Evolutionary conservation across 2,888 invertebrate species (phyloP).

Genomic region (Argynnis bischoffii): DNA sequence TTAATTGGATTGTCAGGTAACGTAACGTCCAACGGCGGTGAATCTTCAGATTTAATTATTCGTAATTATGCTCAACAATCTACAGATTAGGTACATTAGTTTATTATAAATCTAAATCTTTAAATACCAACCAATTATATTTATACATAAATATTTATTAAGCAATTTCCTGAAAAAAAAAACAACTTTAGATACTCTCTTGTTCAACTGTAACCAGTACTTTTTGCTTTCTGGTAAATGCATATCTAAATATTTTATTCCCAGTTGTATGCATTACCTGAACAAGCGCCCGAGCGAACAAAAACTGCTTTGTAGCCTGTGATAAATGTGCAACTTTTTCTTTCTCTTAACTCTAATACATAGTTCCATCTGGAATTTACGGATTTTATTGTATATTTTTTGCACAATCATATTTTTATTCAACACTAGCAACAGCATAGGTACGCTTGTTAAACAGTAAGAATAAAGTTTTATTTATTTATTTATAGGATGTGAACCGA

Average conservation of each 20-base stretch:
- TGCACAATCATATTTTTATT: constrained; percentile 1
- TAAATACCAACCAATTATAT: too few species aligned
- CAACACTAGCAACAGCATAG: background rate
- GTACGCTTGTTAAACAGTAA: background rate
- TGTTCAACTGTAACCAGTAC: constrained; percentile 22
- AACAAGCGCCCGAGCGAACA: constrained; percentile 33
- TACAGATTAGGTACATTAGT: too few species aligned
- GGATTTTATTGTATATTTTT: constrained; percentile 15
- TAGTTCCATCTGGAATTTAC: constrained; percentile 26
- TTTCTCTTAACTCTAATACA: constrained; percentile 31
- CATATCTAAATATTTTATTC: constrained; percentile 38
- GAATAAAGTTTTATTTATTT: too few species aligned
- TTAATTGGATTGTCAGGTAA: constrained; percentile 44
- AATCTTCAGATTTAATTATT: constrained; percentile 64
- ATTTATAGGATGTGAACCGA: too few species aligned
- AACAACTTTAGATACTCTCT: constrained; percentile 21
- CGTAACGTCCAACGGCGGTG: constrained; percentile 30
- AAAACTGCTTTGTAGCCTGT: constrained; percentile 35
- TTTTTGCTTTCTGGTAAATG: constrained; percentile 25
- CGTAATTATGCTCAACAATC: constrained; percentile 52
- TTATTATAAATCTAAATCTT: too few species aligned
- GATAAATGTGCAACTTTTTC: constrained; percentile 36
- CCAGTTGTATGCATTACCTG: constrained; percentile 37
- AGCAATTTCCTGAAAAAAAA: constrained; percentile 6
- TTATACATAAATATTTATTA: too few species aligned